Evolutionary conservation across 2,113 vertebrate genomes (phyloP), one percentile per base, ranked within the genome.

Genomic region (Laticauda laticaudata): DNA sequence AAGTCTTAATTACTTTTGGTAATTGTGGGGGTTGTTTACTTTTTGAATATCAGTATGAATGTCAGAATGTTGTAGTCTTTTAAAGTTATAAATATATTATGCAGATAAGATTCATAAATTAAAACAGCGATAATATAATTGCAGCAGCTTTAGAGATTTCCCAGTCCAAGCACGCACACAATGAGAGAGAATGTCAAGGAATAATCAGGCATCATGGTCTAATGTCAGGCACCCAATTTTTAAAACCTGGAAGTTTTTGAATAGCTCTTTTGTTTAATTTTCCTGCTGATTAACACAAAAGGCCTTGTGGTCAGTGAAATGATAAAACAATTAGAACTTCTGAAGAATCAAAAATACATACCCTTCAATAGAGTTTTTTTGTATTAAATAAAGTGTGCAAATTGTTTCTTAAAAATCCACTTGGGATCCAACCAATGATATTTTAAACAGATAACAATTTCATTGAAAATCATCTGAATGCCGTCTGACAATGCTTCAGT

Each of bases 381-480:
- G 56, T 3, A 89, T 23, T 55, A 3, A 45, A 92, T 1, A 45
- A 90, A 96, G 90, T 39, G 59, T 53, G 5, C 1, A 90, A 53
- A 55, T 0, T 0, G 11, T 5, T 95, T 87, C 39, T 43, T 18
- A 85, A 85, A 81, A 85, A 89, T 15, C 15, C 88, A 2, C 39
- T 93, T 91, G 51, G 10, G 54, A 29, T 53, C 54, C 12, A 55
- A 51, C 4, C 0, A 55, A 69, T 57, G 86, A 26, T 81, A 88
- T 61, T 91, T 88, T 57, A 91, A 93, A 91, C 26, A 75, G 59
- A 51, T 91, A 21, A 48, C 12, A 45, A 29, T 56, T 87, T 64
- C 15, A 81, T 85, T 89, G 39, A 94, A 96, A 94, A 85, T 54
- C 89, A 89, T 55, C 87, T 89, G 93, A 53, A 89, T 94, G 88